Evolutionary conservation across 2,797 vertebrate species (phyloP).

Genomic region (Anolis apletophallus): DNA sequence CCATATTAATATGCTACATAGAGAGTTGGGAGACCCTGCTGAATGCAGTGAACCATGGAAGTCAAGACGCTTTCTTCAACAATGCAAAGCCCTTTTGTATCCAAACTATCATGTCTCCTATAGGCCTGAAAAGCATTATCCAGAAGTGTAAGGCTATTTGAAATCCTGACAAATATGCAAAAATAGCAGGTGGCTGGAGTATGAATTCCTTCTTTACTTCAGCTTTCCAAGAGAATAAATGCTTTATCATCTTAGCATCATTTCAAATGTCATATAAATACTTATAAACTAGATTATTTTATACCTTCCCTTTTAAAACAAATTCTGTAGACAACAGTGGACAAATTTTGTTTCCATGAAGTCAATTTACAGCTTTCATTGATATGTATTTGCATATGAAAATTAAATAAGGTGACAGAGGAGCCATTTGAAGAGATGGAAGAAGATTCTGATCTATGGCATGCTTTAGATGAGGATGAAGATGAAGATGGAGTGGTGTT

Average conservation of each 20-base stretch:
- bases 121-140: background rate
- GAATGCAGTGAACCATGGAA: background rate
- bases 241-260: no score
- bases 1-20: no score
- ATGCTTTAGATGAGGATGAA: slow-evolving; percentile 89
- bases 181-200: background rate
- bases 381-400: background rate
- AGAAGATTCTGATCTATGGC: slow-evolving; percentile 88
- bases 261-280: no score
- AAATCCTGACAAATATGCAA: background rate
- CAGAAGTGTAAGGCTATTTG: background rate
- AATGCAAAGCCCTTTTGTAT: no score
- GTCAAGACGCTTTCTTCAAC: background rate
- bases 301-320: background rate
- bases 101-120: background rate
- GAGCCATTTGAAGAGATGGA: slow-evolving; percentile 86
- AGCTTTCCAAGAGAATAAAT: background rate
- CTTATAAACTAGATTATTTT: background rate
- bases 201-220: background rate
- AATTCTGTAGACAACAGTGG: background rate
- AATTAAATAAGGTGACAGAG: slow-evolving; percentile 88
- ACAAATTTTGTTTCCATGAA: background rate
- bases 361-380: background rate
- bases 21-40: background rate
- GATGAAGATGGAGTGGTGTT: slow-evolving; percentile 90